Evolutionary conservation across 1,140 invertebrate genomes (phyloP).

Genomic region (Pemphigus obesinymphae): DNA sequence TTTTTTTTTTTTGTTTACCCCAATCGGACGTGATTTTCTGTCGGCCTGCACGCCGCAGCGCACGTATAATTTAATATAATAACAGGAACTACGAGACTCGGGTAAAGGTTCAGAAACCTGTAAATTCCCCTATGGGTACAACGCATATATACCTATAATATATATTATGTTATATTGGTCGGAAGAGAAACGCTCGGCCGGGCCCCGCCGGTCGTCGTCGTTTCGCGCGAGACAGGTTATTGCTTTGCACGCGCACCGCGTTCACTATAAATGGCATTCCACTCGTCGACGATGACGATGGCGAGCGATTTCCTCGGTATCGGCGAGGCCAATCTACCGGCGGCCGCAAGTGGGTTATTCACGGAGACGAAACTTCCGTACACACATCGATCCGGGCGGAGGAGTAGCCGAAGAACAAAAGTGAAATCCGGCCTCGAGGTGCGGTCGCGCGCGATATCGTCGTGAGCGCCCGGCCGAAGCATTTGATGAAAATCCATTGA

Average conservation of each 20-base stretch:
- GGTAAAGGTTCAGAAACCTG: conserved; percentile 28
- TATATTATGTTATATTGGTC: not conserved
- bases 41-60: not conserved
- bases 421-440: not conserved
- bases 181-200: conserved; percentile 26
- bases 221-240: conserved; percentile 20
- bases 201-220: not conserved
- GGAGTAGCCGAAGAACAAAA: not conserved
- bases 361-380: conserved; percentile 29
- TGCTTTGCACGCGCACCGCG: conserved; percentile 9
- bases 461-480: not conserved
- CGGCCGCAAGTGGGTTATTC: conserved; percentile 30
- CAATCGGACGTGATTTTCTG: not conserved
- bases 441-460: not conserved
- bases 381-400: not conserved
- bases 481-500: no score
- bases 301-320: no score
- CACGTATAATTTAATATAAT: not conserved
- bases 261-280: conserved; percentile 24
- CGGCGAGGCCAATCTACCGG: not conserved
- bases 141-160: no score
- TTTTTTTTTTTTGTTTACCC: not conserved
- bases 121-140: conserved; percentile 13
- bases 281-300: not conserved
- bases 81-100: conserved; percentile 4